Percentiles rank a stretch among this genome's conserved stretches.
phyloP scores from a whole-genome alignment of 2,113 vertebrate species.

The Pelecanus crispus region DNA sequence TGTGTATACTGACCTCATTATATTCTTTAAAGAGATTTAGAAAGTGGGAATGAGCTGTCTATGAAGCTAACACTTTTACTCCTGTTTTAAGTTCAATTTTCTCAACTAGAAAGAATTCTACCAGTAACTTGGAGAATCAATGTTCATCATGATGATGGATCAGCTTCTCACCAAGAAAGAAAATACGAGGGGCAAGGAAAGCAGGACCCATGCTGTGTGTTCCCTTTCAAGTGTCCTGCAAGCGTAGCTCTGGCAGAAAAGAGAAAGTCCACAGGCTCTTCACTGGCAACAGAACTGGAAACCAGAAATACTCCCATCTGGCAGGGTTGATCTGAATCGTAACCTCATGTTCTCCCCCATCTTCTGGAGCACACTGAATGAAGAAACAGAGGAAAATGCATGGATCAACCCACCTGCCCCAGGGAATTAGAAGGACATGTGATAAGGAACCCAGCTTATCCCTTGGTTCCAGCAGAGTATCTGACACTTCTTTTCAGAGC shows the following conservation, averaged over 20 bases:
- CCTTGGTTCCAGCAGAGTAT: not conserved
- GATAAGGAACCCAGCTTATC: not conserved
- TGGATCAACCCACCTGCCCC: not conserved
- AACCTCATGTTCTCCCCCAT: not conserved
- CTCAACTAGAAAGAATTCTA: not conserved
- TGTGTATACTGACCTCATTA: constrained; percentile 23
- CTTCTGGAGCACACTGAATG: not conserved
- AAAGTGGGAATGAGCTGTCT: not conserved
- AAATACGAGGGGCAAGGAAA: not conserved
- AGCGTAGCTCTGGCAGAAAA: not conserved
- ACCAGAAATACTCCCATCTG: not conserved
- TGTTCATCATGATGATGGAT: not conserved
- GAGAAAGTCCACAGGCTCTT: not conserved
- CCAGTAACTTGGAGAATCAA: not conserved
- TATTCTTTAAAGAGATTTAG: not conserved
- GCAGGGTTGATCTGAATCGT: not conserved
- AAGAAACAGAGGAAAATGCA: not conserved
- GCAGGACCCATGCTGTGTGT: not conserved
- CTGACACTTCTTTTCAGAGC: not conserved
- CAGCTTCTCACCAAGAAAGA: not conserved
- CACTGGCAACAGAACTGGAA: not conserved
- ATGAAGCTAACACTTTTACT: not conserved
- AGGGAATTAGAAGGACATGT: not conserved
- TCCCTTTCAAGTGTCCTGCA: not conserved
- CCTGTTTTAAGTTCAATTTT: not conserved